Conservation (phyloP, 2,797 vertebrate species). For the Sebastes taczanowskii region DNA sequence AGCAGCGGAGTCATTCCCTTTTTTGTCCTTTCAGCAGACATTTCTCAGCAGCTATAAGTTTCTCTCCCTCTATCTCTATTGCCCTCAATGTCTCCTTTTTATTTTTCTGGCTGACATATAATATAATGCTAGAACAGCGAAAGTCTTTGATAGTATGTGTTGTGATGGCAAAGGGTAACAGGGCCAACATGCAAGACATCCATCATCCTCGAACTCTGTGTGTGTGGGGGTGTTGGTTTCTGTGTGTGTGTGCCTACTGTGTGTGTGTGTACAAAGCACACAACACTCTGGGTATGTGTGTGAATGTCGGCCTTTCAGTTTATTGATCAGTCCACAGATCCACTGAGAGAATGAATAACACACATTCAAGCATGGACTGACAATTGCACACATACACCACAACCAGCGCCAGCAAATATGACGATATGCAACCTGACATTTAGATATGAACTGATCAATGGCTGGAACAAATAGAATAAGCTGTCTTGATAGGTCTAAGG, state of each 20-base stretch:
- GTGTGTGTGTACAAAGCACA: background rate
- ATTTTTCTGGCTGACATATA: conserved; percentile 38
- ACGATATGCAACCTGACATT: conserved; percentile 73
- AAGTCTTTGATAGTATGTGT: conserved; percentile 53
- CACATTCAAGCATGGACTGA: background rate
- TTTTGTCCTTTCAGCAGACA: conserved; percentile 45
- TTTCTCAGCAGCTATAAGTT: conserved; percentile 13
- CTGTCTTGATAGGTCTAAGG: conserved; percentile 47
- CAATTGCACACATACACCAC: background rate
- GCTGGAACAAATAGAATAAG: conserved; percentile 68
- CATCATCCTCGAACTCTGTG: conserved; percentile 51
- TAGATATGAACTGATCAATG: conserved; percentile 73
- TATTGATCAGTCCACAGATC: conserved; percentile 63
- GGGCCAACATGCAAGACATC: conserved; percentile 61
- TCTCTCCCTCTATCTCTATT: background rate
- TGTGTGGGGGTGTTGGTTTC: background rate
- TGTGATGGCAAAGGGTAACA: conserved; percentile 60
- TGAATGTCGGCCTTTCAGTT: conserved; percentile 53
- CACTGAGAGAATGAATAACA: conserved; percentile 41
- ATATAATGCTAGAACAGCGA: conserved; percentile 45
- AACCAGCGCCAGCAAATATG: conserved; percentile 48
- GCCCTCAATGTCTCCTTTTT: background rate
- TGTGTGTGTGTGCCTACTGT: background rate
- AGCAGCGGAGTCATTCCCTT: conserved; percentile 12
- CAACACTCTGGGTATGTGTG: background rate